A percentile compares a stretch with the other conserved stretches of the same genome.
Conservation (phyloP, 2,888 invertebrate species). For the Tenthredo livida region DNA sequence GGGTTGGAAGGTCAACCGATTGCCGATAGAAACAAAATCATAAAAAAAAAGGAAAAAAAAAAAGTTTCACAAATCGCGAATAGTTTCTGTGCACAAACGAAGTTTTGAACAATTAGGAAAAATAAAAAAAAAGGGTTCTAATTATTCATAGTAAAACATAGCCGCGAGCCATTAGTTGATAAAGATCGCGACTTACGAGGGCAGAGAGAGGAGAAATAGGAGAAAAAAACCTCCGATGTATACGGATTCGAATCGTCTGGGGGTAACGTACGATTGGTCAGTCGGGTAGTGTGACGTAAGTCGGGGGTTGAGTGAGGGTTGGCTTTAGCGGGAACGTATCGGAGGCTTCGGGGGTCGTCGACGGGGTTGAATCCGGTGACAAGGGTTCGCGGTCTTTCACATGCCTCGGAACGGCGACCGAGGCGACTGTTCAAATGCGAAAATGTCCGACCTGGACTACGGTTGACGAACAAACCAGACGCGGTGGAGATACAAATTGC, state of each 20-base stretch:
- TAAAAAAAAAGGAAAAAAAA: not conserved
- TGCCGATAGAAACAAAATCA: not conserved
- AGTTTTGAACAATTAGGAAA: not conserved
- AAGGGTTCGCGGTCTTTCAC: conserved; percentile 67
- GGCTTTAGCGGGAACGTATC: conserved; percentile 57
- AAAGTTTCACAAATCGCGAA: not conserved
- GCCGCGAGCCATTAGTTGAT: not conserved
- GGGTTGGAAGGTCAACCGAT: conserved; percentile 31
- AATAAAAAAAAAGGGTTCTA: not conserved
- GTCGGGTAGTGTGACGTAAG: conserved; percentile 59
- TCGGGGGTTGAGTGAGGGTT: conserved; percentile 60
- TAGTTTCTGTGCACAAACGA: not conserved
- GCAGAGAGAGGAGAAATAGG: not conserved
- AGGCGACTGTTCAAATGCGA: conserved; percentile 54
- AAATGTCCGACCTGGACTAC: conserved; percentile 62
- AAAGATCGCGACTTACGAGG: conserved; percentile 44
- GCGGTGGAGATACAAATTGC: not conserved
- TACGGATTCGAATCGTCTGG: not conserved
- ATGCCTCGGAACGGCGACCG: conserved; percentile 69
- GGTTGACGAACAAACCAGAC: conserved; percentile 19
- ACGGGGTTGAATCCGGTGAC: conserved; percentile 68
- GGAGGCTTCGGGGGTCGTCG: conserved; percentile 58
- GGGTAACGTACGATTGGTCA: conserved; percentile 50
- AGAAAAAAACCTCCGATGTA: not conserved
- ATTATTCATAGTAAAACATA: not conserved